These are phyloP conservation scores for Colinus virginianus DNA, from an alignment of 2,113 vertebrate genomes.

Conservation along the genomic window DNA sequence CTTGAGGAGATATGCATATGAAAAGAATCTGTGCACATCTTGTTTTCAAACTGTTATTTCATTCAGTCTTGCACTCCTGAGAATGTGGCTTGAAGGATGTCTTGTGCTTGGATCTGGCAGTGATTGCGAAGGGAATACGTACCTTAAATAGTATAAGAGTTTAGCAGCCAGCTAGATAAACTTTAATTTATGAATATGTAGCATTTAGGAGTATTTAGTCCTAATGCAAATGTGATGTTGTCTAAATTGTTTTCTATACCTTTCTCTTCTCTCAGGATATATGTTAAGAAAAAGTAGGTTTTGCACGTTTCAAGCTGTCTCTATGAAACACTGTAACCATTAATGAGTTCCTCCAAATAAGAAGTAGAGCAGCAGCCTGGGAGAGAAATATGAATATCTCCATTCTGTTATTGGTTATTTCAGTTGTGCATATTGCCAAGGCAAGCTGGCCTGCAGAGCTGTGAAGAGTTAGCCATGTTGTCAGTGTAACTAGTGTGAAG, in stretches of 20 bases:
- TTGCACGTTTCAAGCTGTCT: not conserved
- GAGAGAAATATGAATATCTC: not conserved
- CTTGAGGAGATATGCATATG: not conserved
- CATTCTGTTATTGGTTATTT: not conserved
- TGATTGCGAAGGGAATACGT: not conserved
- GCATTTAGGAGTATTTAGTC: not conserved
- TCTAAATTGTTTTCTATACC: not conserved
- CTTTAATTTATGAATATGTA: not conserved
- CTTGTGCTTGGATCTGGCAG: not conserved
- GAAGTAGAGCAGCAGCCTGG: conserved; percentile 1
- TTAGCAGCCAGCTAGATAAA: not conserved
- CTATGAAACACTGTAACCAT: not conserved
- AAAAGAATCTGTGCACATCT: not conserved
- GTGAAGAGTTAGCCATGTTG: not conserved
- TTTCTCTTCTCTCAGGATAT: not conserved
- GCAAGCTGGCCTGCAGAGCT: not conserved
- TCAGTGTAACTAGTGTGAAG: not conserved
- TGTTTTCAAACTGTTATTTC: conserved; percentile 16
- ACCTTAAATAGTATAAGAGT: not conserved
- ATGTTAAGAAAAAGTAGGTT: not conserved
- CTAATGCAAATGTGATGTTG: not conserved
- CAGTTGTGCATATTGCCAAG: not conserved
- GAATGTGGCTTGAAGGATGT: not conserved
- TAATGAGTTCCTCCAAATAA: not conserved
- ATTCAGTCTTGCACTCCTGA: not conserved